Conservation (phyloP, 30 jellyfish, hydroid and myxozoan species). For the Cassiopea xamachana region DNA sequence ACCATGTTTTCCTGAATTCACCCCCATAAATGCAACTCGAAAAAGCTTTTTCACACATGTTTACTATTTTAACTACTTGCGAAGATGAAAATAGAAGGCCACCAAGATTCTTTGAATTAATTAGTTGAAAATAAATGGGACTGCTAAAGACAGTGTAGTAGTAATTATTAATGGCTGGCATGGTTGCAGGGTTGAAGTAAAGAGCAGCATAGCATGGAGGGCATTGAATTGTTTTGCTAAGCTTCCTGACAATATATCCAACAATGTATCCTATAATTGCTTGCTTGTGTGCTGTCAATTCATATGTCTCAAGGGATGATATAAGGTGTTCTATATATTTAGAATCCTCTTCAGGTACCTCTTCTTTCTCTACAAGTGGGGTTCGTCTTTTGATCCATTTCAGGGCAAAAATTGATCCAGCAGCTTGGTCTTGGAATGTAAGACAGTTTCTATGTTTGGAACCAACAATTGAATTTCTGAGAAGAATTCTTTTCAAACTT, state of each 20-base stretch:
- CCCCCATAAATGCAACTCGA: too few relatives aligned
- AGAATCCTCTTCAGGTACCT: constrained; percentile 1
- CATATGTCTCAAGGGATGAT: background rate
- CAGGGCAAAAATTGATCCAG: constrained; percentile 33
- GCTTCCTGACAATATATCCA: constrained; percentile 47
- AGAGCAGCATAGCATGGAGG: too few relatives aligned
- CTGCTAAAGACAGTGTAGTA: too few relatives aligned
- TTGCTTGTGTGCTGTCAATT: constrained; percentile 21
- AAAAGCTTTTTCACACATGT: too few relatives aligned
- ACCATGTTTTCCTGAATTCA: too few relatives aligned
- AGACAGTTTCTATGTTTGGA: constrained; percentile 35
- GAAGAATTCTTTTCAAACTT: constrained; percentile 28
- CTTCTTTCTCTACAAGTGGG: constrained; percentile 24
- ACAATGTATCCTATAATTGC: constrained; percentile 57
- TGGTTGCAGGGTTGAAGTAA: too few relatives aligned
- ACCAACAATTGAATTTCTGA: constrained; percentile 52
- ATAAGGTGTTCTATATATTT: background rate
- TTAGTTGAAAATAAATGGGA: too few relatives aligned
- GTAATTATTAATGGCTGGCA: too few relatives aligned
- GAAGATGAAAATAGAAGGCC: too few relatives aligned
- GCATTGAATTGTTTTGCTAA: constrained; percentile 10
- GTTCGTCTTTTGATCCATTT: constrained; percentile 48
- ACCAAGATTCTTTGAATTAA: too few relatives aligned
- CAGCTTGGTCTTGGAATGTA: constrained; percentile 16
- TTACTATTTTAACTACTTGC: too few relatives aligned